Evolutionary conservation across 1,140 invertebrate genomes (phyloP).

Genomic region (Aphidius gifuensis): DNA sequence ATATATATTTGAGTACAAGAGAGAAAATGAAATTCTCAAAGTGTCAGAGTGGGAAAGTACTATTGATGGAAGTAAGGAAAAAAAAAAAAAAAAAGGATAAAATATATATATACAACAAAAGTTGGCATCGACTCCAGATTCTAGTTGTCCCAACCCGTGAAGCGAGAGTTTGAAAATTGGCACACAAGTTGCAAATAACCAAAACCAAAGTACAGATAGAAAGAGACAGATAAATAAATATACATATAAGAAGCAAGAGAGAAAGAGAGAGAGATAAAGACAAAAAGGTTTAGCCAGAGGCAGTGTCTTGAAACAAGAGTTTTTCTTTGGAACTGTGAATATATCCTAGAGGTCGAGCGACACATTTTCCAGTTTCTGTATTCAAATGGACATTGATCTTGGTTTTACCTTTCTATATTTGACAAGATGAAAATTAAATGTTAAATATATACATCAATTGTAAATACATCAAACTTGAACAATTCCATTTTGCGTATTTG

Average conservation of each 20-base stretch:
- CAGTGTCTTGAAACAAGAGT: background rate
- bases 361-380: constrained; percentile 40
- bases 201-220: too few species aligned
- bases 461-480: too few species aligned
- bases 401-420: too few species aligned
- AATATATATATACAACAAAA: constrained; percentile 28
- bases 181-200: constrained; percentile 15
- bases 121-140: constrained; percentile 45
- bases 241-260: background rate
- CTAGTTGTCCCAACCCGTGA: constrained; percentile 33
- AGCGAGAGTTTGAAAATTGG: constrained; percentile 26
- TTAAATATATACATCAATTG: too few species aligned
- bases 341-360: constrained; percentile 39
- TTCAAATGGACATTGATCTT: constrained; percentile 40
- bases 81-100: constrained; percentile 15
- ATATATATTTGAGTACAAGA: background rate
- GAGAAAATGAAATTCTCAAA: background rate
- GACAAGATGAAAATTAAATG: too few species aligned
- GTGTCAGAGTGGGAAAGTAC: constrained; percentile 6
- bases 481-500: too few species aligned
- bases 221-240: background rate
- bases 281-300: constrained; percentile 23
- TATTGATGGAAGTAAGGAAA: constrained; percentile 2
- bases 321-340: constrained; percentile 6
- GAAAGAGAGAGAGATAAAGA: constrained; percentile 18